Evolutionary conservation across 1,140 invertebrate species (phyloP).

Genomic region (Drosophila paulistorum): DNA sequence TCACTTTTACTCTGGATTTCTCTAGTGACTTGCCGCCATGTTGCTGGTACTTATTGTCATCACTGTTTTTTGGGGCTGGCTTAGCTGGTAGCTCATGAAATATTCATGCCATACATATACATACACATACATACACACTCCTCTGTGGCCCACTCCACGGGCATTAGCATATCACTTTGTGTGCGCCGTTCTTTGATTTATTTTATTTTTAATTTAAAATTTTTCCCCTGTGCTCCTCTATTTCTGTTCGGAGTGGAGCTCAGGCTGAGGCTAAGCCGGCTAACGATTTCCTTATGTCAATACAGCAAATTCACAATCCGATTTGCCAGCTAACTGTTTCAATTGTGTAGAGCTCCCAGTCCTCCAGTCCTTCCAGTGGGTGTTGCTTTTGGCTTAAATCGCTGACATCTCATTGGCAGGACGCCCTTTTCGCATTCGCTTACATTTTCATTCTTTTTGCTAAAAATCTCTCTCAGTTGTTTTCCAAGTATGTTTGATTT

Average conservation of each 20-base stretch:
- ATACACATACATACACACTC: not conserved
- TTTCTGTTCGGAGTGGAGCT: not conserved
- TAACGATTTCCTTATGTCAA: constrained; percentile 81
- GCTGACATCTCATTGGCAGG: constrained; percentile 65
- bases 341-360: constrained; percentile 31
- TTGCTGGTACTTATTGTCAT: constrained; percentile 70
- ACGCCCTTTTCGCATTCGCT: constrained; percentile 24
- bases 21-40: constrained; percentile 33
- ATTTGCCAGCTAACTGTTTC: constrained; percentile 70
- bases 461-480: constrained; percentile 18
- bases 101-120: constrained; percentile 58
- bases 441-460: constrained; percentile 18
- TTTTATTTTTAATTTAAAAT: constrained; percentile 75
- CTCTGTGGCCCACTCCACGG: constrained; percentile 16
- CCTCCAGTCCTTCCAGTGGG: constrained; percentile 2
- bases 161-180: constrained; percentile 78
- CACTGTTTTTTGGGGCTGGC: constrained; percentile 39
- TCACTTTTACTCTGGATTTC: not conserved
- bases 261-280: constrained; percentile 59
- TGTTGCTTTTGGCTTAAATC: constrained; percentile 34
- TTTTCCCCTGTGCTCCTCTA: constrained; percentile 18
- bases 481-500: constrained; percentile 53
- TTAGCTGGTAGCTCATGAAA: constrained; percentile 62
- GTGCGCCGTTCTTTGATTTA: constrained; percentile 27
- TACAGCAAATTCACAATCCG: constrained; percentile 73